phyloP scores from a whole-genome alignment of 2,888 invertebrate species.

The Tortrix viridana region DNA sequence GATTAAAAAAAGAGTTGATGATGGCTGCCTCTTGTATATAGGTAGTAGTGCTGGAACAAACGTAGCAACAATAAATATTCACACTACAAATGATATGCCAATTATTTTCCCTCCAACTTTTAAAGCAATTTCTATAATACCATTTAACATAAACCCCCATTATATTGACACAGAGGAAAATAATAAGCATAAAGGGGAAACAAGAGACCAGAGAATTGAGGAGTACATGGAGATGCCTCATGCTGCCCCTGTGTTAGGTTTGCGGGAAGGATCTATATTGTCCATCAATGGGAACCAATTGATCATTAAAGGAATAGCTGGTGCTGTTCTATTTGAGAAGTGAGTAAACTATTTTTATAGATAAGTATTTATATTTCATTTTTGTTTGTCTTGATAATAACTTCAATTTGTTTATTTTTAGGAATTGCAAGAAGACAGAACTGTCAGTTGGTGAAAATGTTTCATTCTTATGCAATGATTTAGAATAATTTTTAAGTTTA shows the following conservation, averaged over 20 bases:
- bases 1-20: conserved; percentile 86
- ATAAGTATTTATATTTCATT: neutral
- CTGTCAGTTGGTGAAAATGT: conserved; percentile 84
- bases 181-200: conserved; percentile 90
- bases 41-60: conserved; percentile 94
- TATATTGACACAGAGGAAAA: conserved; percentile 87
- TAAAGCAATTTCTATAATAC: conserved; percentile 88
- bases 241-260: conserved; percentile 86
- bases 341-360: conserved; percentile 67
- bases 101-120: conserved; percentile 91
- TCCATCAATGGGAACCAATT: conserved; percentile 84
- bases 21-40: conserved; percentile 88
- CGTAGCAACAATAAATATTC: conserved; percentile 90
- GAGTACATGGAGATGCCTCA: conserved; percentile 87
- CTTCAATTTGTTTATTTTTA: conserved; percentile 61
- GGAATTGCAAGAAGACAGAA: conserved; percentile 79
- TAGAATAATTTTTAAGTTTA: conserved; percentile 6
- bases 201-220: conserved; percentile 88
- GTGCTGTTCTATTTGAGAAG: conserved; percentile 87
- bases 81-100: conserved; percentile 95
- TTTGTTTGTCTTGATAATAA: neutral
- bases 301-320: conserved; percentile 85
- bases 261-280: conserved; percentile 89
- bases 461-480: conserved; percentile 74
- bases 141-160: conserved; percentile 94